Evolutionary conservation across 2,888 invertebrate species (phyloP).

Genomic region (Panopea generosa): DNA sequence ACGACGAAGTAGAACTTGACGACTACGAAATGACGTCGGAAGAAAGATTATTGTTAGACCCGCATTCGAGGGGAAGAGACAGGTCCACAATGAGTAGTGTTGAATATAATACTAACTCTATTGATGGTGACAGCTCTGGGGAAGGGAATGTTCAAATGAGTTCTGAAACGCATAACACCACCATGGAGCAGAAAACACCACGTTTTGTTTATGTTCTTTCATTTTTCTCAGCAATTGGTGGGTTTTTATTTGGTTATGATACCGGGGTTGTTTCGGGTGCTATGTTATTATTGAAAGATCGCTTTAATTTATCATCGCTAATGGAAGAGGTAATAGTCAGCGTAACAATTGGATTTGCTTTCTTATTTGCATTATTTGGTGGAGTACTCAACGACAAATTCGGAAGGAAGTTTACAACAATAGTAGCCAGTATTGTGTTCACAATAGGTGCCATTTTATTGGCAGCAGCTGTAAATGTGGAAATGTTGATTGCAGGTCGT

Average conservation of each 20-base stretch:
- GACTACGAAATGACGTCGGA: slow-evolving; percentile 53
- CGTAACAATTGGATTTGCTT: slow-evolving; percentile 86
- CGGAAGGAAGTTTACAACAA: slow-evolving; percentile 87
- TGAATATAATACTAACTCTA: background rate
- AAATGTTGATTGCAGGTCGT: slow-evolving; percentile 85
- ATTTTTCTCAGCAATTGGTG: slow-evolving; percentile 85
- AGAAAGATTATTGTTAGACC: slow-evolving; percentile 39
- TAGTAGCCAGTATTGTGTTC: slow-evolving; percentile 86
- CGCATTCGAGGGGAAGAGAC: slow-evolving; percentile 20
- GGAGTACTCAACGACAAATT: slow-evolving; percentile 86
- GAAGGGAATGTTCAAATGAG: slow-evolving; percentile 32
- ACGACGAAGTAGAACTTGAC: slow-evolving; percentile 54
- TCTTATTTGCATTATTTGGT: slow-evolving; percentile 85
- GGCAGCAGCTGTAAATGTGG: slow-evolving; percentile 83
- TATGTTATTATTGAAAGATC: slow-evolving; percentile 84
- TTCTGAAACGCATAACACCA: background rate
- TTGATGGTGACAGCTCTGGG: slow-evolving; percentile 35
- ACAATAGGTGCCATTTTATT: slow-evolving; percentile 86
- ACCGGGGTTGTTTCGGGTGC: slow-evolving; percentile 87
- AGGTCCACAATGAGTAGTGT: no score
- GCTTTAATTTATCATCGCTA: slow-evolving; percentile 84
- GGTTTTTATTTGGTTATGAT: slow-evolving; percentile 88
- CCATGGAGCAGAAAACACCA: slow-evolving; percentile 33
- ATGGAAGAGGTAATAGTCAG: slow-evolving; percentile 87
- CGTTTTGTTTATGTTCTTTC: slow-evolving; percentile 76